Percentiles rank a stretch among this genome's conserved stretches.
Evolutionary conservation across 2,113 vertebrate species (phyloP).

Genomic region (Gadus macrocephalus): DNA sequence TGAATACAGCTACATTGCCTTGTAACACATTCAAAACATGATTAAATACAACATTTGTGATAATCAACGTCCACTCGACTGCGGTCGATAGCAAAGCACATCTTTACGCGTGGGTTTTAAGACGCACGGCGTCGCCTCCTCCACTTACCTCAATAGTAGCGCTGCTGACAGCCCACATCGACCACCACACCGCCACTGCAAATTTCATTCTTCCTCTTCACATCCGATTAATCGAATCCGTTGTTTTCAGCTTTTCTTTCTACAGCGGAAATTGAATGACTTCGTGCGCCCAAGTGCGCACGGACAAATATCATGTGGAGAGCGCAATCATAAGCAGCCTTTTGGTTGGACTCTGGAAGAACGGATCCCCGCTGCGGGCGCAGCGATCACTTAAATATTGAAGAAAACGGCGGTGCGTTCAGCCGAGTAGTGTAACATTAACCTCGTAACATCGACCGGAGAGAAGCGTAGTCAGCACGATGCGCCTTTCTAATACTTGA

Average conservation of each 20-base stretch:
- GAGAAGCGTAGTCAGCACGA: too few relatives aligned
- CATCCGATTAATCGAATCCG: background rate
- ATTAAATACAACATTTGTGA: background rate
- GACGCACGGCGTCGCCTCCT: background rate
- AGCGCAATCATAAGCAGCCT: too few relatives aligned
- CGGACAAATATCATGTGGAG: too few relatives aligned
- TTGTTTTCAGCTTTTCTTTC: constrained; percentile 7
- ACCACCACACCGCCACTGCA: constrained; percentile 35
- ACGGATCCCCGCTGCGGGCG: too few relatives aligned
- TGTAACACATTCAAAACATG: background rate
- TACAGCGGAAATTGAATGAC: constrained; percentile 22
- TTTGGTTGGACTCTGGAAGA: too few relatives aligned
- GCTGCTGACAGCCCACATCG: constrained; percentile 42
- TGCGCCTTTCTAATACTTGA: too few relatives aligned
- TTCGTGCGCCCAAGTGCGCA: background rate
- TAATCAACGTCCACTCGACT: background rate
- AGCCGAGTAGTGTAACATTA: too few relatives aligned
- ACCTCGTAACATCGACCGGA: too few relatives aligned
- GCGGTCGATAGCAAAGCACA: background rate
- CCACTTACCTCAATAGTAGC: constrained; percentile 58
- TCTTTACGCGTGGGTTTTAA: background rate
- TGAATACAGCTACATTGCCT: background rate
- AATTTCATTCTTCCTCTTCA: constrained; percentile 63
- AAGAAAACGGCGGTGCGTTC: too few relatives aligned
- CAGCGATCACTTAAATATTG: too few relatives aligned